These are phyloP conservation scores for Heliconius erato DNA, from an alignment of 2,888 invertebrate genomes.

Conservation along the genomic window DNA sequence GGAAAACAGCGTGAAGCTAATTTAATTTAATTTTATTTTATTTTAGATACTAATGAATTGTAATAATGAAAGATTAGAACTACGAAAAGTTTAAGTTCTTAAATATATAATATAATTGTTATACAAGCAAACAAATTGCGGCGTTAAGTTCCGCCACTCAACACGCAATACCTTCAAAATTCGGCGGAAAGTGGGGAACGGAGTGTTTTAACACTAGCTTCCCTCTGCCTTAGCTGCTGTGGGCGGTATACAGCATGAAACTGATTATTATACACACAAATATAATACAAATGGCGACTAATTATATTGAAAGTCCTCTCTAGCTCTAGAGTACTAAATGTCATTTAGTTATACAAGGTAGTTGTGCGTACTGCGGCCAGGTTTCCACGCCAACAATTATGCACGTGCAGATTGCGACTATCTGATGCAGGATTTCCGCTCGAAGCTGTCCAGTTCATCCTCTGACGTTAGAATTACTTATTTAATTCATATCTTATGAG, in stretches of 20 bases:
- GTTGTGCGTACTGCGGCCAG: constrained; percentile 8
- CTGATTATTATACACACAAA: too few relatives aligned
- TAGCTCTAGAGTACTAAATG: background rate
- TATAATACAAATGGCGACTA: background rate
- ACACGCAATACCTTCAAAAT: too few relatives aligned
- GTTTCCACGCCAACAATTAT: constrained; percentile 51
- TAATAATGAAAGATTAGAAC: too few relatives aligned
- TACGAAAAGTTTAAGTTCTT: background rate
- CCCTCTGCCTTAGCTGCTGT: too few relatives aligned
- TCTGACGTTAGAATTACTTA: constrained; percentile 45
- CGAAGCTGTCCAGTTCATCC: constrained; percentile 51
- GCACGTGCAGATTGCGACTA: constrained; percentile 53
- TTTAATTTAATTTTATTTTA: too few relatives aligned
- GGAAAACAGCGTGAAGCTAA: too few relatives aligned
- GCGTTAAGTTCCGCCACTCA: too few relatives aligned
- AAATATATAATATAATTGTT: background rate
- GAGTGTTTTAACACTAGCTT: too few relatives aligned
- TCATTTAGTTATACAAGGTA: constrained; percentile 13
- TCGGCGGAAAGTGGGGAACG: too few relatives aligned
- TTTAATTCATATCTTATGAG: constrained; percentile 62
- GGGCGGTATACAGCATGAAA: too few relatives aligned
- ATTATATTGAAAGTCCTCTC: background rate
- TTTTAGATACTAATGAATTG: too few relatives aligned
- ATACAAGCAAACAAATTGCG: too few relatives aligned
- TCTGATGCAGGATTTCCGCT: constrained; percentile 59